phyloP scores from a whole-genome alignment of 1,140 invertebrate genomes.

The Trypoxylus dichotomus region DNA sequence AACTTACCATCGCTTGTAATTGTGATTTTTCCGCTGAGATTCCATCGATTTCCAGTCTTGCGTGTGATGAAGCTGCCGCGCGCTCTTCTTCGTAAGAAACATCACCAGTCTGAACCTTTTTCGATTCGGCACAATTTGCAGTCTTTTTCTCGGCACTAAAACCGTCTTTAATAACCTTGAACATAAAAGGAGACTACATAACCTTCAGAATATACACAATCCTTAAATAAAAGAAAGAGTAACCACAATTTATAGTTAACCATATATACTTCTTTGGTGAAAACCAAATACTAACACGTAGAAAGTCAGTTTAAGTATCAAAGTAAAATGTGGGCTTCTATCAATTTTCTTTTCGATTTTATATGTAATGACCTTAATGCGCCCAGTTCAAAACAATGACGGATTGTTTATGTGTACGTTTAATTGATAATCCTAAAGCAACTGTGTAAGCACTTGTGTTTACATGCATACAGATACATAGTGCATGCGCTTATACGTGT shows the following conservation, averaged over 20 bases:
- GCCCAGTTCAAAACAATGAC: not conserved
- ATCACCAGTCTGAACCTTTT: slow-evolving; percentile 76
- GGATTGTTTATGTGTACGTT: not conserved
- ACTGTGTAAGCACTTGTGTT: too few relatives aligned
- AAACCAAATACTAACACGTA: not conserved
- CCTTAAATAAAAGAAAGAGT: too few relatives aligned
- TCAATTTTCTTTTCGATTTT: not conserved
- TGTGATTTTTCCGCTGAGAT: slow-evolving; percentile 75
- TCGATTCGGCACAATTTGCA: slow-evolving; percentile 77
- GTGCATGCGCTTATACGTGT: too few relatives aligned
- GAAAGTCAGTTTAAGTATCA: not conserved
- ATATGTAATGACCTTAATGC: not conserved
- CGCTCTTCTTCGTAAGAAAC: slow-evolving; percentile 76
- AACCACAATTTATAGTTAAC: not conserved
- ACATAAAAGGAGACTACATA: not conserved
- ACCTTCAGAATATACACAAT: too few relatives aligned
- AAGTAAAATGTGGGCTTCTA: not conserved
- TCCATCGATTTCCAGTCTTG: slow-evolving; percentile 72
- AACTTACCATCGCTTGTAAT: slow-evolving; percentile 68
- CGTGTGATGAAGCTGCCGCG: slow-evolving; percentile 59
- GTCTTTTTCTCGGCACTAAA: slow-evolving; percentile 77
- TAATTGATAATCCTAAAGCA: not conserved
- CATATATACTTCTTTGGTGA: not conserved
- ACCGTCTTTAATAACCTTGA: slow-evolving; percentile 73
- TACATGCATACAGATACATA: not conserved